These are phyloP conservation scores for Gymnothorax reevesii DNA, from an alignment of 2,797 vertebrate genomes.

Conservation along the genomic window DNA sequence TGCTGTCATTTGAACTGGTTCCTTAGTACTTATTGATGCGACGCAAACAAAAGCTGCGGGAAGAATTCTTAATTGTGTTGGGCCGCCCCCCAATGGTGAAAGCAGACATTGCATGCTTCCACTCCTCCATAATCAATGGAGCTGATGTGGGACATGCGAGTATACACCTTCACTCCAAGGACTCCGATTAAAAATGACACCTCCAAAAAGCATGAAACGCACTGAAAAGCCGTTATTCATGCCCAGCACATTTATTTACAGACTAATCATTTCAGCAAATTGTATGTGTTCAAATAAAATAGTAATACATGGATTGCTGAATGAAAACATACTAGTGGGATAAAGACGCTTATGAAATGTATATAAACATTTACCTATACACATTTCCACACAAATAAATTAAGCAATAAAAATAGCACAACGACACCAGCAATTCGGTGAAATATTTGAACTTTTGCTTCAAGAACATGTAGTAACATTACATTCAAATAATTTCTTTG, in stretches of 20 bases:
- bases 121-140: not conserved
- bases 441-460: constrained; percentile 25
- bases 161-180: too few species aligned
- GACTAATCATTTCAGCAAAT: constrained; percentile 48
- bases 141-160: too few species aligned
- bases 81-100: too few species aligned
- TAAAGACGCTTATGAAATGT: not conserved
- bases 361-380: constrained; percentile 35
- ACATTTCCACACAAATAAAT: not conserved
- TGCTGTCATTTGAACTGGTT: too few species aligned
- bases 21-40: too few species aligned
- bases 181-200: too few species aligned
- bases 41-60: too few species aligned
- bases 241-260: constrained; percentile 52
- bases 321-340: constrained; percentile 35
- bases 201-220: not conserved
- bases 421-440: not conserved
- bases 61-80: too few species aligned
- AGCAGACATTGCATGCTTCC: too few species aligned
- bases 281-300: not conserved
- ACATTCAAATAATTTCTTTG: not conserved
- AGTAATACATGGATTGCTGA: constrained; percentile 42
- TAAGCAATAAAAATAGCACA: not conserved
- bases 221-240: not conserved
- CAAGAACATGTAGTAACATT: not conserved